Percentiles rank a stretch among this genome's conserved stretches.
These are phyloP conservation scores for Vulpes vulpes DNA, from an alignment of 2,113 vertebrate species.

Conservation along the genomic window DNA sequence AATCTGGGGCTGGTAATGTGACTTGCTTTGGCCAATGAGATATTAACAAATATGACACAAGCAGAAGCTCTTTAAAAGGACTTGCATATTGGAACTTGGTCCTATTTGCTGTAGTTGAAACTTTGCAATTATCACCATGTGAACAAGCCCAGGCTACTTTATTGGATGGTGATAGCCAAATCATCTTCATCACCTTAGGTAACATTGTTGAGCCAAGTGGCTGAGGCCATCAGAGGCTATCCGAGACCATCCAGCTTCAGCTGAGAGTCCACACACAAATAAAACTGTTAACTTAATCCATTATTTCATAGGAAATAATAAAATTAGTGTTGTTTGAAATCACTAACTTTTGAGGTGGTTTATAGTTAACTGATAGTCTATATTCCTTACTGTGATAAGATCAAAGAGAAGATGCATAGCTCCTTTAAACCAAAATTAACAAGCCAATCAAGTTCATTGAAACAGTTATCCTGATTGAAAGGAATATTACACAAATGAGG, in stretches of 20 bases:
- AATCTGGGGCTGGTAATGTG: neutral
- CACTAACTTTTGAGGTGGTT: neutral
- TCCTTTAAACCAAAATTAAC: conserved; percentile 12
- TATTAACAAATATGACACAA: neutral
- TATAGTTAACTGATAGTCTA: neutral
- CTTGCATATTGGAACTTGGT: neutral
- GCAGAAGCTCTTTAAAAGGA: neutral
- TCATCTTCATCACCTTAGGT: neutral
- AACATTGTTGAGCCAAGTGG: neutral
- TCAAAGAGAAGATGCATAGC: neutral
- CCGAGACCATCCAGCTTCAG: neutral
- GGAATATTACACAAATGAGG: neutral
- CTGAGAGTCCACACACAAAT: neutral
- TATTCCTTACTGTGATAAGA: neutral
- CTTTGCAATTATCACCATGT: neutral
- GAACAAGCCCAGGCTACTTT: neutral
- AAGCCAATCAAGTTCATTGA: neutral
- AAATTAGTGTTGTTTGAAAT: conserved; percentile 1
- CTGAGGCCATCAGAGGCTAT: neutral
- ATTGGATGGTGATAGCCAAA: neutral
- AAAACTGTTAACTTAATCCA: neutral
- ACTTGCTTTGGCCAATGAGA: neutral
- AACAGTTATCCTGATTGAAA: conserved; percentile 30
- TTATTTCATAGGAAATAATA: neutral
- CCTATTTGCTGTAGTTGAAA: neutral